A percentile compares a stretch with the other conserved stretches of the same genome.
Conservation (phyloP, 64 coral and sea anemone genomes). For the Porites lutea region DNA sequence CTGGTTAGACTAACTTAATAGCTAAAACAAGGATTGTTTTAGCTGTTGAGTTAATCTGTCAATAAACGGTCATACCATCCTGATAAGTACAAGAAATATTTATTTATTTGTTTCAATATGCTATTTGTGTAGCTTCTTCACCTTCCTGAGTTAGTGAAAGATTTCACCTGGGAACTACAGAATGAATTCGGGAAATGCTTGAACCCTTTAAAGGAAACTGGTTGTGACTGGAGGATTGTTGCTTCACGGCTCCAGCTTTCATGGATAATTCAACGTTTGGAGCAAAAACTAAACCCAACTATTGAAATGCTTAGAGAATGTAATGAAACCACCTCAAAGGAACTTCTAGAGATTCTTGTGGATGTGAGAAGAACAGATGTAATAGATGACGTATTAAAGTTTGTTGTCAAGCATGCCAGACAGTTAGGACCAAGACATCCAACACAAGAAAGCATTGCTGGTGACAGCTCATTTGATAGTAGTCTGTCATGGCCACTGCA, state of each 20-base stretch:
- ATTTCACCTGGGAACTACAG: conserved; percentile 59
- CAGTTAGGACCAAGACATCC: neutral
- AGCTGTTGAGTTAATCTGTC: too few relatives aligned
- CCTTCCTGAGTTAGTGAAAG: conserved; percentile 24
- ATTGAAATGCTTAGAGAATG: conserved; percentile 43
- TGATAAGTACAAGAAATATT: neutral
- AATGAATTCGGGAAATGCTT: conserved; percentile 59
- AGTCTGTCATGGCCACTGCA: neutral
- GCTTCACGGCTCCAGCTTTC: conserved; percentile 64
- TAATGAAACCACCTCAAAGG: neutral
- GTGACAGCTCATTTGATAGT: neutral
- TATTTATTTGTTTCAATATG: neutral
- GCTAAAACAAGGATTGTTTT: too few relatives aligned
- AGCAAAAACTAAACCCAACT: conserved; percentile 41
- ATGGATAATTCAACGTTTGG: conserved; percentile 37
- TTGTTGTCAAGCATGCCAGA: neutral
- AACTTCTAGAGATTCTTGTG: conserved; percentile 23
- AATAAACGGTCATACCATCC: neutral
- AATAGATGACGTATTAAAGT: neutral
- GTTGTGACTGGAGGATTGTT: conserved; percentile 77
- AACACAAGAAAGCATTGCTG: neutral
- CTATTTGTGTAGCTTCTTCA: neutral
- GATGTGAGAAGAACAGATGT: neutral
- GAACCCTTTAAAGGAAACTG: conserved; percentile 59
- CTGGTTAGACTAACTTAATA: too few relatives aligned